Evolutionary conservation across 2,888 invertebrate genomes (phyloP).

Genomic region (Linyphia triangularis): DNA sequence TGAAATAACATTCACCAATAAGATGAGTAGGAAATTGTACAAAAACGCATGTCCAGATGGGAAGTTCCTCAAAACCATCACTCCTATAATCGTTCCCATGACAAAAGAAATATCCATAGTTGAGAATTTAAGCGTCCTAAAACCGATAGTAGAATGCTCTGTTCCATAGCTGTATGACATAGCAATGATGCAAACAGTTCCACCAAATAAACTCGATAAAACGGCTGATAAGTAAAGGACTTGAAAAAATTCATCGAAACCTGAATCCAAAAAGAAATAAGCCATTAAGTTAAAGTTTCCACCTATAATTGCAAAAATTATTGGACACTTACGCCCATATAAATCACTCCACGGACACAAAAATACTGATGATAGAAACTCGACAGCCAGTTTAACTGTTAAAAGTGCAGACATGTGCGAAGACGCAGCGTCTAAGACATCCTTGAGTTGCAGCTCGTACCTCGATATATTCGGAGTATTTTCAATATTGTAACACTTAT

Average conservation of each 20-base stretch:
- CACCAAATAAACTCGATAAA: background rate
- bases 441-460: background rate
- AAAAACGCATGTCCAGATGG: background rate
- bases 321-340: background rate
- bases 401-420: background rate
- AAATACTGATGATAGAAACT: background rate
- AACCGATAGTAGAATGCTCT: background rate
- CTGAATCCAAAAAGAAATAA: background rate
- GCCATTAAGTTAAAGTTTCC: background rate
- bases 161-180: constrained; percentile 14
- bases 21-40: background rate
- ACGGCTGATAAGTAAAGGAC: background rate
- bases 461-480: background rate
- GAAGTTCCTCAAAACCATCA: background rate
- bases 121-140: background rate
- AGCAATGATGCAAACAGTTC: background rate
- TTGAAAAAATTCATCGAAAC: background rate
- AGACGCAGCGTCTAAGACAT: background rate
- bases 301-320: constrained; percentile 3
- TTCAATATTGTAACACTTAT: background rate
- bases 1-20: background rate
- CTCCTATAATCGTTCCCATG: background rate
- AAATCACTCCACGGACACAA: constrained; percentile 7
- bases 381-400: background rate
- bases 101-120: background rate